Evolutionary conservation across 2,888 invertebrate genomes (phyloP).

Genomic region (Synanthedon andrenaeformis): DNA sequence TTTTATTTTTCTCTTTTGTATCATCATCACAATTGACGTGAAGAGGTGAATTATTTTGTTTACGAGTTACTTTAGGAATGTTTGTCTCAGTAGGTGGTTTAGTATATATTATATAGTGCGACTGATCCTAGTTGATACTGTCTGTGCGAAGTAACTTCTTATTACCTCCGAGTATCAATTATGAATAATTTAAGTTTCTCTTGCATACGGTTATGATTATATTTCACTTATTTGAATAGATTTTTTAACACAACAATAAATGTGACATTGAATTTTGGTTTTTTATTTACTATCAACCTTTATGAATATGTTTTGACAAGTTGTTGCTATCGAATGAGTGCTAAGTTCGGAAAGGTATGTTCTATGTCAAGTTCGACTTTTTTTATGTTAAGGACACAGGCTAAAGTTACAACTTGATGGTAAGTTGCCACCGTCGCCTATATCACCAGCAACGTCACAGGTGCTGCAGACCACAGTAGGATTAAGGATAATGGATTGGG

Average conservation of each 20-base stretch:
- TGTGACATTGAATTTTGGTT: conserved; percentile 61
- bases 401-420: too few species aligned
- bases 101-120: conserved; percentile 36
- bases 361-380: too few species aligned
- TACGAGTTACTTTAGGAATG: conserved; percentile 37
- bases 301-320: too few species aligned
- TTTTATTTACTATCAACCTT: conserved; percentile 34
- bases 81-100: conserved; percentile 45
- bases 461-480: too few species aligned
- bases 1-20: conserved; percentile 26
- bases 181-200: conserved; percentile 56
- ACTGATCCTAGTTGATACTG: conserved; percentile 63
- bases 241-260: conserved; percentile 70
- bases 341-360: too few species aligned
- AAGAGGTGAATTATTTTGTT: conserved; percentile 43
- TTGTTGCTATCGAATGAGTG: too few species aligned
- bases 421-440: too few species aligned
- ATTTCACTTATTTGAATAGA: conserved; percentile 69
- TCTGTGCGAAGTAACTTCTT: conserved; percentile 58
- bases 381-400: too few species aligned
- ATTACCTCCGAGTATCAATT: conserved; percentile 71
- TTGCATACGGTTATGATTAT: conserved; percentile 56
- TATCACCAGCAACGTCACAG: too few species aligned
- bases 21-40: conserved; percentile 59
- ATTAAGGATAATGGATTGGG: too few species aligned